phyloP scores from a whole-genome alignment of 2,797 vertebrate genomes.

The Pantherophis alleghaniensis region DNA sequence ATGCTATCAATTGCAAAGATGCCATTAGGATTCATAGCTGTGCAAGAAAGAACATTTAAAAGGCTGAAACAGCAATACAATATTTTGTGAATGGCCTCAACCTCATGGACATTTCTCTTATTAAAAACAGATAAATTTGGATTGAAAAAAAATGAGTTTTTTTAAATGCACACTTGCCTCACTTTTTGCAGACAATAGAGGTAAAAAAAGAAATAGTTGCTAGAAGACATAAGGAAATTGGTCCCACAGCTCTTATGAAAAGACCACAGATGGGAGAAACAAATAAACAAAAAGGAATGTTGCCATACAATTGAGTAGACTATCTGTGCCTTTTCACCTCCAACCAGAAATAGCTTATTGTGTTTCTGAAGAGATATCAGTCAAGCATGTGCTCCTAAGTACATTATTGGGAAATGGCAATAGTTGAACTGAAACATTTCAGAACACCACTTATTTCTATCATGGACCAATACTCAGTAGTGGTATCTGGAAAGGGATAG shows the following conservation, averaged over 20 bases:
- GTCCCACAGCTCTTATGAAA: not conserved
- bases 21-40: conserved; percentile 22
- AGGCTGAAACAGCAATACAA: not conserved
- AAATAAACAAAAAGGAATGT: not conserved
- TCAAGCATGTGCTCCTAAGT: not conserved
- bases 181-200: not conserved
- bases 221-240: not conserved
- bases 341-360: not conserved
- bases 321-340: not conserved
- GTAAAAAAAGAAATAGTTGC: no score
- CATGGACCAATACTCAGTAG: not conserved
- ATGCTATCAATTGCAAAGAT: conserved; percentile 40
- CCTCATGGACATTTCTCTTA: not conserved
- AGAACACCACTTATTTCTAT: not conserved
- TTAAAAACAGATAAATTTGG: not conserved
- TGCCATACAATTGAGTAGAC: not conserved
- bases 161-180: not conserved
- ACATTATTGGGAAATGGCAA: not conserved
- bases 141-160: not conserved
- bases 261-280: not conserved
- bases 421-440: not conserved
- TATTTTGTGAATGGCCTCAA: not conserved
- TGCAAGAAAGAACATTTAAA: conserved; percentile 9
- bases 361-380: not conserved
- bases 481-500: not conserved